phyloP scores from a whole-genome alignment of 2,888 invertebrate genomes.

The Netelia fuscicornis region DNA sequence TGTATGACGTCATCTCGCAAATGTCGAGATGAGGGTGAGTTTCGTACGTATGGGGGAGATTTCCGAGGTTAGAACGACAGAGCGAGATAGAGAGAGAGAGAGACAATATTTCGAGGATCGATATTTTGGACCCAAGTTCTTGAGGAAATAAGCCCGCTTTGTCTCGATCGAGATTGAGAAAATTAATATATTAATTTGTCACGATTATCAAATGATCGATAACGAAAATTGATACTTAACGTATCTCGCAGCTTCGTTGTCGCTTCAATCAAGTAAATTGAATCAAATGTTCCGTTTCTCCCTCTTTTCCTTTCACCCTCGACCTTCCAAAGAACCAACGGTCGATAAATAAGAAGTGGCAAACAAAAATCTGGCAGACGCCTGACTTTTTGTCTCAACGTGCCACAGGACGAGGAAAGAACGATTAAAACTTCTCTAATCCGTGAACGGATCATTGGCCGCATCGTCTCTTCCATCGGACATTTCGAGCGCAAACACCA shows the following conservation, averaged over 20 bases:
- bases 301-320: neutral
- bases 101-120: slow-evolving; percentile 74
- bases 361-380: slow-evolving; percentile 70
- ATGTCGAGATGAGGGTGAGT: slow-evolving; percentile 74
- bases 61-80: slow-evolving; percentile 61
- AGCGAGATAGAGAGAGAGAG: neutral
- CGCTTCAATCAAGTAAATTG: slow-evolving; percentile 41
- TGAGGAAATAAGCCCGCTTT: slow-evolving; percentile 48
- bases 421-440: slow-evolving; percentile 83
- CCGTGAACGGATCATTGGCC: slow-evolving; percentile 78
- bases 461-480: slow-evolving; percentile 43
- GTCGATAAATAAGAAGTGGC: slow-evolving; percentile 25
- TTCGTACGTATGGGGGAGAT: slow-evolving; percentile 72
- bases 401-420: slow-evolving; percentile 64
- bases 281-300: slow-evolving; percentile 13
- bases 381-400: slow-evolving; percentile 61
- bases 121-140: slow-evolving; percentile 80
- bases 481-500: slow-evolving; percentile 72
- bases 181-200: neutral
- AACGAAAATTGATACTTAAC: slow-evolving; percentile 9
- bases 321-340: slow-evolving; percentile 31
- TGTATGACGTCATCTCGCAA: slow-evolving; percentile 79
- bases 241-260: slow-evolving; percentile 18
- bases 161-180: neutral
- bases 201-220: slow-evolving; percentile 11